Conservation (phyloP, 1,140 invertebrate genomes). For the Linepithema humile region DNA sequence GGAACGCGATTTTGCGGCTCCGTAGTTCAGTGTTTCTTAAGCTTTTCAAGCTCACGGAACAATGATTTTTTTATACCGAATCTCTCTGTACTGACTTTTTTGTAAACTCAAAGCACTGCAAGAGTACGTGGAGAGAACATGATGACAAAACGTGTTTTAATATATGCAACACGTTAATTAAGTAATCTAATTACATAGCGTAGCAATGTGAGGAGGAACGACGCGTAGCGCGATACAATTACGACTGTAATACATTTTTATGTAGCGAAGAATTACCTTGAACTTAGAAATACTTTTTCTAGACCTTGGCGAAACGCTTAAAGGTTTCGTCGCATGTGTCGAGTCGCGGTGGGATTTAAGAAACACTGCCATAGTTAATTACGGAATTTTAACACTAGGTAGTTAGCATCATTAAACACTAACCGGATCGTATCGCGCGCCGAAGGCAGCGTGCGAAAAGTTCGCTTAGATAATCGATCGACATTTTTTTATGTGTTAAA, state of each 20-base stretch:
- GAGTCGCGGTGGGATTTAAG: conserved; percentile 4
- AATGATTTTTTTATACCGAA: conserved; percentile 26
- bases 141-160: background rate
- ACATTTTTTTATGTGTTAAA: background rate
- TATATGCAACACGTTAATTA: conserved; percentile 11
- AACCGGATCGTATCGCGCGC: background rate
- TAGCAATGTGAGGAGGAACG: background rate
- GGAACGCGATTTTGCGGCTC: no score
- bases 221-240: background rate
- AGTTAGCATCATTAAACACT: conserved; percentile 10
- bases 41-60: background rate
- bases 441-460: conserved; percentile 16
- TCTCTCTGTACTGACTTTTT: conserved; percentile 25
- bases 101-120: background rate
- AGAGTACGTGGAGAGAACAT: background rate
- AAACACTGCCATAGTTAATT: conserved; percentile 47
- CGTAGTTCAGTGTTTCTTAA: conserved; percentile 19
- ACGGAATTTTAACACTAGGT: conserved; percentile 32
- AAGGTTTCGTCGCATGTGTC: background rate
- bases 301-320: background rate
- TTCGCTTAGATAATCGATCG: conserved; percentile 26
- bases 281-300: conserved; percentile 24
- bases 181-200: conserved; percentile 30
- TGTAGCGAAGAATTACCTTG: background rate
- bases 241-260: conserved; percentile 5